These are phyloP conservation scores for Luffia ferchaultella DNA, from an alignment of 2,888 invertebrate genomes.

Conservation along the genomic window DNA sequence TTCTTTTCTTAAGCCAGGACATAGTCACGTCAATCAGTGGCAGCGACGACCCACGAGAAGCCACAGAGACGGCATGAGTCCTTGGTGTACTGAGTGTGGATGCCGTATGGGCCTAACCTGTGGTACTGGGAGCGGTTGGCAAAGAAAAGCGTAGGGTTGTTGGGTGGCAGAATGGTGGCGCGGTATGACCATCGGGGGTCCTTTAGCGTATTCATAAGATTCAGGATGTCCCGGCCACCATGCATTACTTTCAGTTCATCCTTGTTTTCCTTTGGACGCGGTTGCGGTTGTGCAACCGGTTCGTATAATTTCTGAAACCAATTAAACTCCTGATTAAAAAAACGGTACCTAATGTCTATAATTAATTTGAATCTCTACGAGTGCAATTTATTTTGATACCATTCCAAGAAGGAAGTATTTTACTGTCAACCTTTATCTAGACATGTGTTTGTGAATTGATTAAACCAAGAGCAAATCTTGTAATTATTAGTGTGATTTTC, in stretches of 20 bases:
- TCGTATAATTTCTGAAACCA: conserved; percentile 54
- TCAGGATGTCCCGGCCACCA: conserved; percentile 65
- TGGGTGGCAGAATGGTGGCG: conserved; percentile 60
- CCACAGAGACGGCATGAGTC: conserved; percentile 59
- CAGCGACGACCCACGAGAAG: conserved; percentile 57
- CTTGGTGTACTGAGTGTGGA: conserved; percentile 65
- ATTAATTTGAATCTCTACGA: too few species aligned
- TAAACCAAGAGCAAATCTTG: too few species aligned
- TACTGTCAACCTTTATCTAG: too few species aligned
- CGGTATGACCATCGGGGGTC: conserved; percentile 64
- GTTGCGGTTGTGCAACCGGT: conserved; percentile 48
- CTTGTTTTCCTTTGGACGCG: conserved; percentile 42
- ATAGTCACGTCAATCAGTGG: conserved; percentile 46
- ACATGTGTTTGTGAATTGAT: too few species aligned
- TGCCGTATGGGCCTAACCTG: conserved; percentile 60
- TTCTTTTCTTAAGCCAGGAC: conserved; percentile 40
- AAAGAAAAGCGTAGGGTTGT: conserved; percentile 65
- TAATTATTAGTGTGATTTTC: neutral
- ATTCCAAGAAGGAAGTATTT: neutral
- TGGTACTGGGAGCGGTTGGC: conserved; percentile 70
- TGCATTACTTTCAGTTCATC: conserved; percentile 52
- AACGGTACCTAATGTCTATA: too few species aligned
- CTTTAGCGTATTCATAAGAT: conserved; percentile 63
- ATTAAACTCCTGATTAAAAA: neutral
- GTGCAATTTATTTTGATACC: neutral